Evolutionary conservation across 1,140 invertebrate species (phyloP).

Genomic region (Neotoxoptera formosana): DNA sequence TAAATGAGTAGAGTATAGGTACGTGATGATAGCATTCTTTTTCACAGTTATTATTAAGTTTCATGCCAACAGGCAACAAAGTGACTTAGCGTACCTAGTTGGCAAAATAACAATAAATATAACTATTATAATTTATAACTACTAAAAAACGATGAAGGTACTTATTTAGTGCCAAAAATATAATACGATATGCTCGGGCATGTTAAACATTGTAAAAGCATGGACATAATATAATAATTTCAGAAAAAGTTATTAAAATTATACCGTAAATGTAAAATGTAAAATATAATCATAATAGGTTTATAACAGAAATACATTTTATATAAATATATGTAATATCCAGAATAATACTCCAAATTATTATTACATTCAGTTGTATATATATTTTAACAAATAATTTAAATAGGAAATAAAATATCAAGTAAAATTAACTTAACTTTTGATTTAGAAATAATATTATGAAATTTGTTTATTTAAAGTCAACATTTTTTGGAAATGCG

Average conservation of each 20-base stretch:
- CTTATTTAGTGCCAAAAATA: not conserved
- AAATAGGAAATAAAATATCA: not conserved
- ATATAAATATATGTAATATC: not conserved
- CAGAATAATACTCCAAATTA: not conserved
- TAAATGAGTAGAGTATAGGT: constrained; percentile 20
- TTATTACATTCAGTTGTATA: not conserved
- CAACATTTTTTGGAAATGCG: too few relatives aligned
- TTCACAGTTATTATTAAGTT: constrained; percentile 26
- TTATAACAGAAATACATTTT: too few relatives aligned
- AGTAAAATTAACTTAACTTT: too few relatives aligned
- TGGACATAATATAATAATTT: not conserved
- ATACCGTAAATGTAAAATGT: not conserved
- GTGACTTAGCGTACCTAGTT: not conserved
- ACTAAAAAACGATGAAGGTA: not conserved
- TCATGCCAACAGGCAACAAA: constrained; percentile 31
- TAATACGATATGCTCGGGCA: not conserved
- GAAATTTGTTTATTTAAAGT: too few relatives aligned
- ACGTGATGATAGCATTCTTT: constrained; percentile 27
- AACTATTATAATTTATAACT: not conserved
- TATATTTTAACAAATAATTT: not conserved
- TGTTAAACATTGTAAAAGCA: not conserved
- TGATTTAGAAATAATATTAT: too few relatives aligned
- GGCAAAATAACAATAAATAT: constrained; percentile 20
- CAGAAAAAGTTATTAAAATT: not conserved
- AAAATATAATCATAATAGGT: not conserved